These are phyloP conservation scores for Endomychus coccineus DNA, from an alignment of 2,888 invertebrate genomes.

Conservation along the genomic window DNA sequence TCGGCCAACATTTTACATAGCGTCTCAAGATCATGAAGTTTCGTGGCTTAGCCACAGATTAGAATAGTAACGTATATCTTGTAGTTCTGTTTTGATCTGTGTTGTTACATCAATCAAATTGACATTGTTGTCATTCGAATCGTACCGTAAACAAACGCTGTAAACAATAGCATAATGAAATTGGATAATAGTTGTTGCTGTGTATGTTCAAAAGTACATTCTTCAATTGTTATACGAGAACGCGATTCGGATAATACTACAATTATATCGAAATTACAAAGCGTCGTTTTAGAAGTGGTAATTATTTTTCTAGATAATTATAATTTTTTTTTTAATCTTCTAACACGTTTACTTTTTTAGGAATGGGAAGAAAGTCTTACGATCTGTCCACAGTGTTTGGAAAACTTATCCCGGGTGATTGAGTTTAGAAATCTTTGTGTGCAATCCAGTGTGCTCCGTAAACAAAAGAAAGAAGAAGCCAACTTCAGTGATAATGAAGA, in stretches of 20 bases:
- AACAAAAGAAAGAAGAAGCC: conserved; percentile 12
- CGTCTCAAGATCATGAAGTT: too few species aligned
- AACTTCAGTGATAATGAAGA: conserved; percentile 13
- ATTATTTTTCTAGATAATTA: conserved; percentile 4
- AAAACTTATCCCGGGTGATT: conserved; percentile 18
- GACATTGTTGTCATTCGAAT: too few species aligned
- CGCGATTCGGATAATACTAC: conserved; percentile 16
- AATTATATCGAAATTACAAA: conserved; percentile 18
- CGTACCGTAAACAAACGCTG: too few species aligned
- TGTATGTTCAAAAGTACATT: conserved; percentile 20
- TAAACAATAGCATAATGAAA: conserved; percentile 3
- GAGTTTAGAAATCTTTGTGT: conserved; percentile 23
- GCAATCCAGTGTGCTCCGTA: conserved; percentile 11
- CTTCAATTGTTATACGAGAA: conserved; percentile 12
- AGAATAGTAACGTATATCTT: too few species aligned
- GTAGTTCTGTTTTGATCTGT: too few species aligned
- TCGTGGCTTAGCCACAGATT: too few species aligned
- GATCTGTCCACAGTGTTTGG: conserved; percentile 22
- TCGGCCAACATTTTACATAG: too few species aligned
- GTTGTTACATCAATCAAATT: too few species aligned
- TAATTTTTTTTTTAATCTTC: neutral
- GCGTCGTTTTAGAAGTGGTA: conserved; percentile 25
- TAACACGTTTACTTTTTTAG: conserved; percentile 14
- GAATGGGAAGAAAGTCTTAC: conserved; percentile 21
- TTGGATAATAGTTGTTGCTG: conserved; percentile 16